phyloP scores from a whole-genome alignment of 2,888 invertebrate genomes.

The Pristionchus fissidentatus region DNA sequence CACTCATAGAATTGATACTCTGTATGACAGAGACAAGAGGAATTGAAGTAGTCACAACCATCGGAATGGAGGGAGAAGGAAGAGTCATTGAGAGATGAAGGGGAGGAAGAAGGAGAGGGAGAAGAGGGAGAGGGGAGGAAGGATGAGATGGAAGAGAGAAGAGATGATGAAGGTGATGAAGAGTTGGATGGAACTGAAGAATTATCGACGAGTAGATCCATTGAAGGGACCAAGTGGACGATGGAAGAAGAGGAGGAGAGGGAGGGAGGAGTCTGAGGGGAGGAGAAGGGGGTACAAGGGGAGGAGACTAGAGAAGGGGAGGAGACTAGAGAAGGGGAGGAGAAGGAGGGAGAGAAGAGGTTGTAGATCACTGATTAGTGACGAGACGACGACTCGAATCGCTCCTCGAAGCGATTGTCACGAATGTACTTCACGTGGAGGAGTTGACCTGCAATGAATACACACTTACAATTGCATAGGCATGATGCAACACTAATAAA shows the following conservation, averaged over 20 bases:
- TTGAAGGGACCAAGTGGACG: not conserved
- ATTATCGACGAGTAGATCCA: conserved; percentile 10
- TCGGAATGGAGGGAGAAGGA: not conserved
- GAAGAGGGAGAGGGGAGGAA: not conserved
- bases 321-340: not conserved
- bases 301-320: not conserved
- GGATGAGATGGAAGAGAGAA: not conserved
- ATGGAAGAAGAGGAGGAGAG: not conserved
- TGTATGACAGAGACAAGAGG: conserved; percentile 66
- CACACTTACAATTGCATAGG: not conserved
- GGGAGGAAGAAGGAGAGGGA: not conserved
- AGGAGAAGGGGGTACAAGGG: not conserved
- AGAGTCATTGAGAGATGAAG: not conserved
- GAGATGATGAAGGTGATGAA: not conserved
- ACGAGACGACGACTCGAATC: not conserved
- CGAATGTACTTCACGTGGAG: conserved; percentile 45
- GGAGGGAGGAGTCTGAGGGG: not conserved
- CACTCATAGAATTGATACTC: conserved; percentile 67
- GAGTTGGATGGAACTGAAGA: not conserved
- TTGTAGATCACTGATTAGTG: not conserved
- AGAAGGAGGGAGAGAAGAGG: not conserved
- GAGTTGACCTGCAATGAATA: conserved; percentile 36
- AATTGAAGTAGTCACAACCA: conserved; percentile 60
- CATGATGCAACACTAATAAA: no score
- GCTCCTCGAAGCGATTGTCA: conserved; percentile 30